These are phyloP conservation scores for Sphinx pinastri DNA, from an alignment of 2,888 invertebrate species.

Conservation along the genomic window DNA sequence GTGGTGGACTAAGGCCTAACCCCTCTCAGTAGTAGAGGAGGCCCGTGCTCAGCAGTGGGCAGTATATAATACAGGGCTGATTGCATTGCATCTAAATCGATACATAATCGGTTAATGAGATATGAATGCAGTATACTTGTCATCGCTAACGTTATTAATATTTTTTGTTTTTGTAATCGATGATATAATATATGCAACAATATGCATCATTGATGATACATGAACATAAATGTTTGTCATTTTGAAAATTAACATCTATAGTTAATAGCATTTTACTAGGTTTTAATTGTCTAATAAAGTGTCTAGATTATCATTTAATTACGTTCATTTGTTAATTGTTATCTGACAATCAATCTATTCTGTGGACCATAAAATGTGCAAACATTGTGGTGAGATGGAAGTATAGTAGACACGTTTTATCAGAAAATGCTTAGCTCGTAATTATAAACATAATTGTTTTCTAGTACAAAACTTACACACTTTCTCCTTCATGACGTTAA, in stretches of 20 bases:
- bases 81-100: too few species aligned
- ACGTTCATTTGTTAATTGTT: conserved; percentile 24
- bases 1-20: too few species aligned
- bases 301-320: conserved; percentile 22
- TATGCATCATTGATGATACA: background rate
- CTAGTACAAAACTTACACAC: too few species aligned
- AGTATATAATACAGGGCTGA: too few species aligned
- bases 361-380: conserved; percentile 11
- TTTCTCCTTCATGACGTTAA: too few species aligned
- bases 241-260: conserved; percentile 1
- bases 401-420: conserved; percentile 1
- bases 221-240: background rate
- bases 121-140: too few species aligned
- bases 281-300: conserved; percentile 18
- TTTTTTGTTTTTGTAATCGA: too few species aligned
- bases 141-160: background rate
- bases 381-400: conserved; percentile 8
- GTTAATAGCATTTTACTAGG: background rate
- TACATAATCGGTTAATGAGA: too few species aligned
- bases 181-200: background rate
- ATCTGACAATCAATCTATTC: conserved; percentile 22
- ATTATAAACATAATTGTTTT: too few species aligned
- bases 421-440: background rate
- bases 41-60: too few species aligned
- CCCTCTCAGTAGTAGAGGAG: too few species aligned